phyloP scores from a whole-genome alignment of 2,797 vertebrate genomes.

The Meriones psammophilus region DNA sequence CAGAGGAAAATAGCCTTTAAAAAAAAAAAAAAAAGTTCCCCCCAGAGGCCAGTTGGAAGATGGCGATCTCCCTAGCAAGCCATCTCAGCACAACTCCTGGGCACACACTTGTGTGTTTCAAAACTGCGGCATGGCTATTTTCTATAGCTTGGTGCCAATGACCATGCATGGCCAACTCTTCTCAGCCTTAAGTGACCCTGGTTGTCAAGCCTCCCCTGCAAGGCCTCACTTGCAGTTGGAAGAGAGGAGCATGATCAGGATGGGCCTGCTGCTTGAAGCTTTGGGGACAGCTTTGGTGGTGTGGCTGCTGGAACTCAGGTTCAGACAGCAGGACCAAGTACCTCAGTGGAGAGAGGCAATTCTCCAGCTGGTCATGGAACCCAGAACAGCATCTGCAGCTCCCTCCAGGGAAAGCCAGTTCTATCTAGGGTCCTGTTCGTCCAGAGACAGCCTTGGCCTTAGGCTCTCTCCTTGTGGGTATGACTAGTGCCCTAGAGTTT shows the following conservation, averaged over 20 bases:
- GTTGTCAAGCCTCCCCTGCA: constrained; percentile 65
- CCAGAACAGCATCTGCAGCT: not conserved
- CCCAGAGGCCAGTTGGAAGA: constrained; percentile 65
- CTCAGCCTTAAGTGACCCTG: constrained; percentile 85
- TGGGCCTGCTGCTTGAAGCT: constrained; percentile 63
- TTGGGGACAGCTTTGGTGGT: constrained; percentile 53
- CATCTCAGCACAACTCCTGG: constrained; percentile 78
- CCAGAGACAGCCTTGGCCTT: not conserved
- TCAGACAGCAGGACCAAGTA: constrained; percentile 42
- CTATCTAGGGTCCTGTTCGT: not conserved
- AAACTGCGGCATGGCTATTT: constrained; percentile 77
- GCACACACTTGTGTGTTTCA: constrained; percentile 70
- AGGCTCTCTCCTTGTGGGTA: accelerated
- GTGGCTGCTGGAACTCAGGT: not conserved
- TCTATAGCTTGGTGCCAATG: constrained; percentile 79
- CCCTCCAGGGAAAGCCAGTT: not conserved
- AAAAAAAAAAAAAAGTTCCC: not conserved
- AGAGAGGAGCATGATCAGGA: not conserved
- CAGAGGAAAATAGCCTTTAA: constrained; percentile 37
- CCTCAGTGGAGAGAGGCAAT: constrained; percentile 9
- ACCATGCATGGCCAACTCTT: constrained; percentile 78
- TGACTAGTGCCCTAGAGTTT: not conserved
- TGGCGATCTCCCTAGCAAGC: constrained; percentile 68
- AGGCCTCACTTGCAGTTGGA: constrained; percentile 58
- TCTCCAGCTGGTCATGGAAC: constrained; percentile 32